Evolutionary conservation across 2,888 invertebrate species (phyloP), one percentile per base, ranked within the genome.

Genomic region (Psylliodes chrysocephalus): DNA sequence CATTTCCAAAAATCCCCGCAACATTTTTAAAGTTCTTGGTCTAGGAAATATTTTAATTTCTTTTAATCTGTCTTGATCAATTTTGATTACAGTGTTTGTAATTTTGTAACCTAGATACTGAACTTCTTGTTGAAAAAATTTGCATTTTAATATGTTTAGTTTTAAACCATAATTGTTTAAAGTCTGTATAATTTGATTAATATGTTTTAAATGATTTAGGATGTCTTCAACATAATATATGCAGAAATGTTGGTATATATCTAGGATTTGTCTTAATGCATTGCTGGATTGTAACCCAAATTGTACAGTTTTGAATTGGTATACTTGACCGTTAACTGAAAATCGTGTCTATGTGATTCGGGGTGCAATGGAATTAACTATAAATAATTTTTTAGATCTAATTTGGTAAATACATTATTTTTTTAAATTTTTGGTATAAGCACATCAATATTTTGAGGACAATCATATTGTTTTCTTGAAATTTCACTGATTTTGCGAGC

Each of bases 1-100:
- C 2, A 57, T 52, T 18, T 57, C 57, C 1, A 63, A 52, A 52
- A 63, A 63, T 46, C 57, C 57, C 18, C 53, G 18, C 17, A 63
- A 38, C 10, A n/a, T n/a, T n/a, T n/a, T n/a, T n/a, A n/a, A n/a
- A n/a, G n/a, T n/a, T n/a, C n/a, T n/a, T n/a, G n/a, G 54, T 55
- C 42, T 49, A 1, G 6, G 17, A 55, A 49, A 62, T 12, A 47
- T 15, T 49, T 40, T 10, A 33, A 62, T 62, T 17, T 19, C 22
- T 28, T 49, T 19, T 49, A 62, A 14, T 40, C 51, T 35, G 1
- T 56, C 40, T n/a, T 19, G 18, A 19, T 62, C 49, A 47, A 55
- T 54, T 54, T 47, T 12, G 14, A 61, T 10, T 1, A 44, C 38
- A 6, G 1, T 42, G n/a, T 8, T 5, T n/a, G 47, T 28, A 10